Percentiles rank a stretch among this genome's conserved stretches.
Evolutionary conservation across 2,797 vertebrate genomes (phyloP).

Genomic region (Gobio occitaniae): DNA sequence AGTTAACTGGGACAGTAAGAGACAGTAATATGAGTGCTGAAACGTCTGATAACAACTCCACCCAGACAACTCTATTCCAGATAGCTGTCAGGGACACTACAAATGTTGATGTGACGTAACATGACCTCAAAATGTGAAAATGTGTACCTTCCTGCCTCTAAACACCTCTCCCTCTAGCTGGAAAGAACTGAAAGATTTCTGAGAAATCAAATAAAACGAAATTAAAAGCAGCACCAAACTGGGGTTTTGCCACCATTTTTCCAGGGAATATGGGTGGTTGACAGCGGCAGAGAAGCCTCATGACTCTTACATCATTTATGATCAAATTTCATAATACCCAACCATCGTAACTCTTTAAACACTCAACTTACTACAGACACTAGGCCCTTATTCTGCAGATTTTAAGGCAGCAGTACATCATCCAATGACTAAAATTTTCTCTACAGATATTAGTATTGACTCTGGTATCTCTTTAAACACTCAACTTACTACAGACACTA

Average conservation of each 20-base stretch:
- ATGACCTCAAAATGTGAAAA: neutral
- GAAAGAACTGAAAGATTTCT: constrained; percentile 41
- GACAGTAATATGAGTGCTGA: neutral
- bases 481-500: neutral
- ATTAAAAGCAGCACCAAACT: neutral
- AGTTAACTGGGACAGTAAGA: neutral
- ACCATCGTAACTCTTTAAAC: neutral
- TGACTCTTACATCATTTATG: constrained; percentile 12
- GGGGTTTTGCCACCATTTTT: neutral
- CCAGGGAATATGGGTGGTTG: neutral
- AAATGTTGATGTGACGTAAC: neutral
- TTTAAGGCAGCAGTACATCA: too few species aligned
- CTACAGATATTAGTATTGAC: too few species aligned
- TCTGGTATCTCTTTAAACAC: too few species aligned
- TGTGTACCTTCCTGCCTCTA: neutral
- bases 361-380: neutral
- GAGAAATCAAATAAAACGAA: constrained; percentile 43
- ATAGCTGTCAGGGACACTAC: neutral
- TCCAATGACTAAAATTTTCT: too few species aligned
- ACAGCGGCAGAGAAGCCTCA: neutral
- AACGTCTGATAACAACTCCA: constrained; percentile 39
- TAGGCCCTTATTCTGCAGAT: too few species aligned
- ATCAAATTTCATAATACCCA: constrained; percentile 7
- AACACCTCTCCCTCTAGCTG: neutral
- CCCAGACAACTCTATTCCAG: neutral